These are phyloP conservation scores for Serripes groenlandicus DNA, from an alignment of 2,888 invertebrate species.

Conservation along the genomic window DNA sequence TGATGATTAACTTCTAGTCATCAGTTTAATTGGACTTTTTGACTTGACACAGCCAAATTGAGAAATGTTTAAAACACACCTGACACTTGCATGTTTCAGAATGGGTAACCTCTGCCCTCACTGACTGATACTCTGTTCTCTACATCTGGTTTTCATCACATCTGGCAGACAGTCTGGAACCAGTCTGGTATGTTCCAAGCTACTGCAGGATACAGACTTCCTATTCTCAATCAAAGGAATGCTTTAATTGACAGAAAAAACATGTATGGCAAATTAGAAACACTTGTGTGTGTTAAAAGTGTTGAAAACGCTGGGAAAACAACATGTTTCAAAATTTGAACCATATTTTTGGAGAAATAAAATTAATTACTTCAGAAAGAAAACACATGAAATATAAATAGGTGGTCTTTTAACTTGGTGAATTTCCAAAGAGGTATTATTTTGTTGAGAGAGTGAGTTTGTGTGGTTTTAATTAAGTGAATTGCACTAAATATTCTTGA, in stretches of 20 bases:
- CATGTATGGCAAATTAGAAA: slow-evolving; percentile 66
- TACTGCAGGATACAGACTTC: slow-evolving; percentile 63
- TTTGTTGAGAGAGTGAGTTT: background rate
- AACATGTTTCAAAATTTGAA: slow-evolving; percentile 64
- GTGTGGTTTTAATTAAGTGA: slow-evolving; percentile 10
- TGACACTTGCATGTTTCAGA: slow-evolving; percentile 68
- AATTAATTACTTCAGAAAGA: slow-evolving; percentile 58
- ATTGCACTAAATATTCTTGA: slow-evolving; percentile 2
- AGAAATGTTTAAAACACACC: slow-evolving; percentile 56
- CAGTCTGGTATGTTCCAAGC: slow-evolving; percentile 74
- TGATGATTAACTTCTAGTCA: too few relatives aligned
- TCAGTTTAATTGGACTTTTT: too few relatives aligned
- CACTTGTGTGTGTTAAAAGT: slow-evolving; percentile 65
- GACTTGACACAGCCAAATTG: too few relatives aligned
- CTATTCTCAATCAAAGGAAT: slow-evolving; percentile 65
- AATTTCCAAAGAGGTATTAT: slow-evolving; percentile 15
- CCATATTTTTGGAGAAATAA: slow-evolving; percentile 63
- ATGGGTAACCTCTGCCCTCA: slow-evolving; percentile 57
- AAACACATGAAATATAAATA: slow-evolving; percentile 43
- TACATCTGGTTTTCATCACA: slow-evolving; percentile 74
- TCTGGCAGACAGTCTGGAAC: slow-evolving; percentile 75
- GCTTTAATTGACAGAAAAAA: slow-evolving; percentile 70
- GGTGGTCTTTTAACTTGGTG: slow-evolving; percentile 40
- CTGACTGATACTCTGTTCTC: slow-evolving; percentile 68
- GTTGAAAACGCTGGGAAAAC: slow-evolving; percentile 66